Evolutionary conservation across 2,797 vertebrate species (phyloP).

Genomic region (Parotocinclus haroldoi): DNA sequence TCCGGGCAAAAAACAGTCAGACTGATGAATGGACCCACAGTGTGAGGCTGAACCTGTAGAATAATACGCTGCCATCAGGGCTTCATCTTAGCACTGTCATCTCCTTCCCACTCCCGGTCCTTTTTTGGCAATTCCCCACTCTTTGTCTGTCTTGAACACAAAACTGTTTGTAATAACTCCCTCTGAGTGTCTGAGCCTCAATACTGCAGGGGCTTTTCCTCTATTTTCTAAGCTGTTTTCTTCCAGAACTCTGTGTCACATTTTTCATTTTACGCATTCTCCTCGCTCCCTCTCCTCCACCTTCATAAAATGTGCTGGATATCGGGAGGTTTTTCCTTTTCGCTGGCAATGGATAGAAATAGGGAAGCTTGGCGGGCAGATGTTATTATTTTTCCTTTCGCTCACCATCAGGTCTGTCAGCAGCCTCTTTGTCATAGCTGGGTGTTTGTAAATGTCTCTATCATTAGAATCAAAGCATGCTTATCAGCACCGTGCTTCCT

Average conservation of each 20-base stretch:
- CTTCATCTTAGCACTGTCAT: too few species aligned
- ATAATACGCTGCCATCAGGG: too few species aligned
- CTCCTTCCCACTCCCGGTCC: too few species aligned
- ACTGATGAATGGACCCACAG: too few species aligned
- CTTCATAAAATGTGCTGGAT: slow-evolving; percentile 62
- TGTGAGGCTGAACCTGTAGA: too few species aligned
- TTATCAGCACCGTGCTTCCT: slow-evolving; percentile 49
- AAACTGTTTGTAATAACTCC: too few species aligned
- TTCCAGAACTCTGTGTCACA: slow-evolving; percentile 51
- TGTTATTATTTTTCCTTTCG: slow-evolving; percentile 68
- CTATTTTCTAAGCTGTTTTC: slow-evolving; percentile 11
- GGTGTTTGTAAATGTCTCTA: slow-evolving; percentile 50
- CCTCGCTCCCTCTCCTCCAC: slow-evolving; percentile 50
- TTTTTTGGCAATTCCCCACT: too few species aligned
- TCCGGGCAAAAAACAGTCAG: too few species aligned
- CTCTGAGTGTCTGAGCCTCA: slow-evolving; percentile 11
- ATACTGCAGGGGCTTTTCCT: slow-evolving; percentile 26
- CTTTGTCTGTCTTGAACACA: too few species aligned
- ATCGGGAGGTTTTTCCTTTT: slow-evolving; percentile 65
- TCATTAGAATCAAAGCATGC: slow-evolving; percentile 47
- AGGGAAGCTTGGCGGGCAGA: slow-evolving; percentile 62
- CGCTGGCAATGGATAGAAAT: slow-evolving; percentile 57
- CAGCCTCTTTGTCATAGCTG: slow-evolving; percentile 54
- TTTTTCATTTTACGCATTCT: slow-evolving; percentile 32
- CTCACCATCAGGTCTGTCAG: slow-evolving; percentile 69